Percentiles rank a stretch among this genome's conserved stretches.
Evolutionary conservation across 1,140 invertebrate genomes (phyloP).

Genomic region (Papilio glaucus): DNA sequence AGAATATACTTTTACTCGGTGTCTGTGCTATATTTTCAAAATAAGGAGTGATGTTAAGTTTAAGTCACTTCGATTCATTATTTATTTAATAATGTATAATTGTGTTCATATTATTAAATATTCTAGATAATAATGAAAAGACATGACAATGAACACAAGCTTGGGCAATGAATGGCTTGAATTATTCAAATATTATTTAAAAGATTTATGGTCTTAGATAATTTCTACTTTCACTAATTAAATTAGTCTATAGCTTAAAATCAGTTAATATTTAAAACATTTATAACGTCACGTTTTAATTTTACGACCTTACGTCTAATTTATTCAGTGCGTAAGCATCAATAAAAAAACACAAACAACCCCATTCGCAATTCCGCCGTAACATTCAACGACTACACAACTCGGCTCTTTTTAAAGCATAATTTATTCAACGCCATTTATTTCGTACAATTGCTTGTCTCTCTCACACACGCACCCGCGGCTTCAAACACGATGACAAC

Average conservation of each 20-base stretch:
- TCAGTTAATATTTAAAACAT: neutral
- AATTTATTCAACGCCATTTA: conserved; percentile 37
- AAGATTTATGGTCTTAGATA: neutral
- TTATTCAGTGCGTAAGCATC: conserved; percentile 25
- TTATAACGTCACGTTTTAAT: neutral
- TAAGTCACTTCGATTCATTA: neutral
- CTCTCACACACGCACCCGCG: conserved; percentile 27
- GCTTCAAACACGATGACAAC: conserved; percentile 8
- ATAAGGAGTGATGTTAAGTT: neutral
- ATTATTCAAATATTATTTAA: no score
- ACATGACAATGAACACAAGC: no score
- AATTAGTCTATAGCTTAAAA: neutral
- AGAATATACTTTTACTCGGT: neutral
- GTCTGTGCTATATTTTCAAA: neutral
- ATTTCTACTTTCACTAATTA: neutral
- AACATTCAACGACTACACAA: conserved; percentile 27
- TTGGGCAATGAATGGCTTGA: no score
- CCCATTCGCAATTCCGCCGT: conserved; percentile 29
- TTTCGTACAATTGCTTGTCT: conserved; percentile 31
- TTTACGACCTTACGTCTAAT: conserved; percentile 5
- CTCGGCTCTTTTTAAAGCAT: conserved; percentile 28
- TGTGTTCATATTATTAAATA: no score
- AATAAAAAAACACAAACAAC: conserved; percentile 33
- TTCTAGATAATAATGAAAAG: no score
- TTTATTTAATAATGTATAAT: no score